Evolutionary conservation across 1,140 invertebrate genomes (phyloP), one percentile per base, ranked within the genome.

Genomic region (Bursaphelenchus mucronatus): DNA sequence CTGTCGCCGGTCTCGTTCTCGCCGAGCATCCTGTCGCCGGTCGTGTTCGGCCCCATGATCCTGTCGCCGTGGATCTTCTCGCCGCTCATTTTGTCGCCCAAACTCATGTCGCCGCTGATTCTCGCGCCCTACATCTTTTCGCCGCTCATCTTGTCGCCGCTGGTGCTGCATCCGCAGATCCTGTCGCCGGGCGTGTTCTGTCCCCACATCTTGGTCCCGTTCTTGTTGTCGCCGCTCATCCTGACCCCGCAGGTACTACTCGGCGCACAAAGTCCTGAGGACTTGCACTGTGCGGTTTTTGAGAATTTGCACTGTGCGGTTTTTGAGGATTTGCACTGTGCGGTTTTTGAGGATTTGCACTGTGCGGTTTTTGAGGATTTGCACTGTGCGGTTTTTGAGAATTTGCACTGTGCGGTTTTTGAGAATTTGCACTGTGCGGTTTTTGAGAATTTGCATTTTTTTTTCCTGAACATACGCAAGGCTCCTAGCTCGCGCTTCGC

Each of bases 61-160:
- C 64, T 76, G n/a, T 70, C 64, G 21, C 75, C 74, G 4, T 78
- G 71, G 74, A 55, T 76, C 3, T 74, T 76, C 11, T 56, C 74
- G 41, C 75, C 75, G 19, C 39, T 76, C 6, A 68, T 76, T 43
- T 54, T 78, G 10, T 61, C 63, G 13, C 75, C 75, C 47, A 70
- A 70, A 44, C 63, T 73, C 8, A 44, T 76, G 9, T 67, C 65
- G 4, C 74, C 75, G 6, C 49, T 70, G 19, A 64, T 70, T n/a
- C 8, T 70, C 6, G 52, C 51, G 30, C 69, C 69, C 0, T 45
- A 55, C 19, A 61, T 71, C 19, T 62, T 71, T 15, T 70, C 69
- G 17, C 69, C 69, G 19, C 30, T 74, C 15, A 47, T 73, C 44
- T 53, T 69, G 30, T 69, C 67, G 40, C 66, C 66, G 5, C 41